Evolutionary conservation across 2,113 vertebrate genomes (phyloP).

Genomic region (Mustela lutreola): DNA sequence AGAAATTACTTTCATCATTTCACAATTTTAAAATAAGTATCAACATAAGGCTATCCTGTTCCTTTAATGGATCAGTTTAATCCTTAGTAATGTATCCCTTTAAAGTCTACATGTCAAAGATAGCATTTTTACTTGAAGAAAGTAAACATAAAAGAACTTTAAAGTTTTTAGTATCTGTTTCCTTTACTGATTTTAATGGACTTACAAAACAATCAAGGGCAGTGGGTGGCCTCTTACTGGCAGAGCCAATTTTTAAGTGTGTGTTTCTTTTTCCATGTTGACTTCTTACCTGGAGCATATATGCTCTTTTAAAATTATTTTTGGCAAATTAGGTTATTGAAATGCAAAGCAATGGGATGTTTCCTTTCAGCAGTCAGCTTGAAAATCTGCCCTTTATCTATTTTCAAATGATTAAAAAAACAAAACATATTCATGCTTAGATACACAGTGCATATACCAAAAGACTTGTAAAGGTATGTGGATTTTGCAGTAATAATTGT

Average conservation of each 20-base stretch:
- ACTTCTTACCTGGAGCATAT: conserved; percentile 46
- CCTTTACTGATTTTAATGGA: conserved; percentile 74
- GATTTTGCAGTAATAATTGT: not conserved
- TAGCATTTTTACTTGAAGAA: conserved; percentile 78
- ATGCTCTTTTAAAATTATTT: conserved; percentile 57
- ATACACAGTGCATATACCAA: not conserved
- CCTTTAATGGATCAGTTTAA: conserved; percentile 85
- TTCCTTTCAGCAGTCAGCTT: conserved; percentile 59
- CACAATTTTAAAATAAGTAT: conserved; percentile 86
- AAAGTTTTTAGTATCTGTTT: conserved; percentile 80
- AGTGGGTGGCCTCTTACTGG: conserved; percentile 74
- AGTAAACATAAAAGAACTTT: conserved; percentile 81
- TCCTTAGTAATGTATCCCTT: conserved; percentile 84
- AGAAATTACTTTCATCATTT: conserved; percentile 87
- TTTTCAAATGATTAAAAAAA: conserved; percentile 57
- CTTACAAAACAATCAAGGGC: conserved; percentile 63
- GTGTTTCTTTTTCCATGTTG: conserved; percentile 52
- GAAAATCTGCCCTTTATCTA: conserved; percentile 55
- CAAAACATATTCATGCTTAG: conserved; percentile 7
- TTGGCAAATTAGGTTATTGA: conserved; percentile 45
- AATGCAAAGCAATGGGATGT: conserved; percentile 20
- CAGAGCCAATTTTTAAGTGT: conserved; percentile 59
- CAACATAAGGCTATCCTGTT: conserved; percentile 82
- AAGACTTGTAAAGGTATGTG: not conserved
- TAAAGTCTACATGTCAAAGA: conserved; percentile 79